Evolutionary conservation across 2,888 invertebrate species (phyloP).

Genomic region (Chelonus formosanus): DNA sequence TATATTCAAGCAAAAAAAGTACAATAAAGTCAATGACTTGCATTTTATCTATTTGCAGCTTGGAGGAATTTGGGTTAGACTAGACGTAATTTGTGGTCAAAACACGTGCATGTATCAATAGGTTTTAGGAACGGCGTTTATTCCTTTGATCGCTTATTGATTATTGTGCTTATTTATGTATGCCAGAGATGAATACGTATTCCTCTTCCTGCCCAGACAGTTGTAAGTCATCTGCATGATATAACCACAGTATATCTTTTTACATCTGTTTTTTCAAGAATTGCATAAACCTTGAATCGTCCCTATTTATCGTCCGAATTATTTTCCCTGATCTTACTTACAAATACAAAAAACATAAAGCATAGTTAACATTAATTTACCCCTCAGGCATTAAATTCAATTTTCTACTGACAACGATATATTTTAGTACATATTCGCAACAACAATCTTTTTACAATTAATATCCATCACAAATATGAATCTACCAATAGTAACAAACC

Average conservation of each 20-base stretch:
- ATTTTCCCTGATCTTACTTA: too few species aligned
- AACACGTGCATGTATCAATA: constrained; percentile 37
- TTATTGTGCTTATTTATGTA: constrained; percentile 30
- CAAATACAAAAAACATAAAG: too few species aligned
- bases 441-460: constrained; percentile 12
- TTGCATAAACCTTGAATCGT: background rate
- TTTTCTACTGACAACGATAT: too few species aligned
- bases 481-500: constrained; percentile 14
- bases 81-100: constrained; percentile 36
- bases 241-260: constrained; percentile 27
- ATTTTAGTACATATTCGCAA: background rate
- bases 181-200: background rate
- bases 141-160: constrained; percentile 33
- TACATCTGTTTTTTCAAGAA: constrained; percentile 16
- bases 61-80: constrained; percentile 28
- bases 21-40: constrained; percentile 7
- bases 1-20: background rate
- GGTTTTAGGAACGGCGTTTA: constrained; percentile 26
- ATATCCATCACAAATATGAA: constrained; percentile 9
- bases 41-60: background rate
- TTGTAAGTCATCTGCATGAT: constrained; percentile 24
- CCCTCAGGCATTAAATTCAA: too few species aligned
- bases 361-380: too few species aligned
- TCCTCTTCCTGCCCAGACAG: constrained; percentile 8
- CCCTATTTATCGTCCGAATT: too few species aligned